These are phyloP conservation scores for Otus sunia DNA, from an alignment of 2,113 vertebrate genomes.

Conservation along the genomic window DNA sequence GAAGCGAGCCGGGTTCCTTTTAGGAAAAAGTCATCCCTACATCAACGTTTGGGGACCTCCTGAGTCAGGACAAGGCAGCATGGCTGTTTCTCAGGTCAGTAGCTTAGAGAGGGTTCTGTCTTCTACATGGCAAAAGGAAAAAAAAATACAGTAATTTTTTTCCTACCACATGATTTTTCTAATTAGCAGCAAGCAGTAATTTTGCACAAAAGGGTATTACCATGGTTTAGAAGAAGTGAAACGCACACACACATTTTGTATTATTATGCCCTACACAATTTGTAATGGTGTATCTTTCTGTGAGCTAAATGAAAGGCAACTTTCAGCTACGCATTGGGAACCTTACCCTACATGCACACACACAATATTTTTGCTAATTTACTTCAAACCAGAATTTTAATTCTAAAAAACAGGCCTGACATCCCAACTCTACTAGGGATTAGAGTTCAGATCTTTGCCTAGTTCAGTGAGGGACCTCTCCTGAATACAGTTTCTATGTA, in stretches of 20 bases:
- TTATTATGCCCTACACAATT: fast-evolving
- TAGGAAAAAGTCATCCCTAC: not conserved
- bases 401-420: not conserved
- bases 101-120: not conserved
- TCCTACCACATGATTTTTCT: not conserved
- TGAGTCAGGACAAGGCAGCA: not conserved
- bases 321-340: not conserved
- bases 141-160: not conserved
- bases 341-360: fast-evolving
- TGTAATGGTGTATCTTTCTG: too few relatives aligned
- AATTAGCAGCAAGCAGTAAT: not conserved
- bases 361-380: fast-evolving
- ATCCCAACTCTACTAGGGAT: fast-evolving
- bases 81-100: not conserved
- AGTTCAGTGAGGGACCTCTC: not conserved
- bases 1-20: not conserved
- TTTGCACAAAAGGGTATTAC: not conserved
- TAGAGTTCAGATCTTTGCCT: fast-evolving
- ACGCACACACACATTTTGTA: fast-evolving
- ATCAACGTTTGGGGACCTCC: not conserved
- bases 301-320: not conserved
- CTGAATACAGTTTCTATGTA: fast-evolving
- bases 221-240: not conserved
- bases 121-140: not conserved
- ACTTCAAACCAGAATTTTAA: not conserved